Evolutionary conservation across 2,113 vertebrate genomes (phyloP), one percentile per base, ranked within the genome.

Genomic region (Lagopus leucura): DNA sequence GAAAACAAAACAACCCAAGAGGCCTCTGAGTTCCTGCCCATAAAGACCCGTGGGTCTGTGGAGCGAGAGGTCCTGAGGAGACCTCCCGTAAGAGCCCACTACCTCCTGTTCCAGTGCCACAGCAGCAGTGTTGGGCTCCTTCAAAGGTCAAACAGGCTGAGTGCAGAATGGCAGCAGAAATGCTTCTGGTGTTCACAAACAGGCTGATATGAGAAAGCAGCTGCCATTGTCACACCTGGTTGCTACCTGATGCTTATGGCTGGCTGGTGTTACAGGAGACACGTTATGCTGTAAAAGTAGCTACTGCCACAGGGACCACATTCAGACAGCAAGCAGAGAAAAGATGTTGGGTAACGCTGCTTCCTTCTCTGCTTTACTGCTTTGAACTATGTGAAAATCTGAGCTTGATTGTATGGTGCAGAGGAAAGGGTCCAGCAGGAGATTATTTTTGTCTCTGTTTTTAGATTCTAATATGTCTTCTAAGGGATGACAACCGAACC

Each of bases 1-100:
- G 74, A 91, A 85, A 93, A 78, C 61, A 88, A 91, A 95, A 89
- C 75, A 78, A 80, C 72, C 83, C 82, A 86, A 52, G 82, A 84
- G 60, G 75, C 54, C 47, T 75, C 82, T 47, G 45, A 83, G 79
- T 52, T 91, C 43, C 67, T 95, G 88, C 58, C 80, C 77, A 74
- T 57, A 2, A 90, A 92, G 88, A 88, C 65, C 65, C 0, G 0
- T n/a, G 60, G 42, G 86, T 70, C 0, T 0, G 36, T n/a, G 27
- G 36, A 92, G 70, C 34, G 34, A 84, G 73, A 88, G 58, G 22
- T 85, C 82, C 87, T 72, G 81, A 90, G 65, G 57, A 2, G 48
- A 93, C 94, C 91, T 94, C 83, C 4, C 1, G 38, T 67, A 61
- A 80, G 27, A 90, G 38, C 57, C 28, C 72, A 43, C 58, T 83